Percentiles rank a stretch among this genome's conserved stretches.
These are phyloP conservation scores for Heliconius ismenius DNA, from an alignment of 2,888 invertebrate species.

Conservation along the genomic window DNA sequence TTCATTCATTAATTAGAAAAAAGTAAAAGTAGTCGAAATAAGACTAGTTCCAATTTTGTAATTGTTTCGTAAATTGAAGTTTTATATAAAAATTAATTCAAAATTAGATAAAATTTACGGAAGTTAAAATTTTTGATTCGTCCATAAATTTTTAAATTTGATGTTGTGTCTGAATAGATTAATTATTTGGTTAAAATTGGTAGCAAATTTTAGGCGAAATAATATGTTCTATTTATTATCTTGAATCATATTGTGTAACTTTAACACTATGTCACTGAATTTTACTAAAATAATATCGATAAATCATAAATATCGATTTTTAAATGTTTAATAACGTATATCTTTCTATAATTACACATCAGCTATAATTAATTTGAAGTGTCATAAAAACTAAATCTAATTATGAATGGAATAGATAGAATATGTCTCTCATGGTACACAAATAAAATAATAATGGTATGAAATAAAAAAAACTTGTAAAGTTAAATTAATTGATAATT, in stretches of 20 bases:
- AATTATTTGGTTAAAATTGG: conserved; percentile 3
- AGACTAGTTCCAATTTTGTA: conserved; percentile 10
- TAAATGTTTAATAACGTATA: not conserved
- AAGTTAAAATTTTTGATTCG: conserved; percentile 25
- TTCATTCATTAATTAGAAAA: conserved; percentile 1
- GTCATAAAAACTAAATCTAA: not conserved
- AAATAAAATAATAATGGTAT: no score
- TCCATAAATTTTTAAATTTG: conserved; percentile 25
- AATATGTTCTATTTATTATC: not conserved
- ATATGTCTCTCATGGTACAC: no score
- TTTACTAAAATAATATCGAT: not conserved
- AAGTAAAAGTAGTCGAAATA: not conserved
- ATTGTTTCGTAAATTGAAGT: conserved; percentile 14
- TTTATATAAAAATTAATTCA: conserved; percentile 13
- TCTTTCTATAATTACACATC: not conserved
- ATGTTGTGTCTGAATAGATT: conserved; percentile 9
- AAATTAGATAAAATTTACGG: conserved; percentile 25
- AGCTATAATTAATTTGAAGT: not conserved
- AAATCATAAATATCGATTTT: not conserved
- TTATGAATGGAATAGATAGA: not conserved
- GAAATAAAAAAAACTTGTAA: no score
- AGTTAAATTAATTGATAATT: no score
- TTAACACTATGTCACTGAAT: conserved; percentile 3
- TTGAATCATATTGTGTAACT: not conserved
- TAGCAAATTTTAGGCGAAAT: conserved; percentile 1